Evolutionary conservation across 2,888 invertebrate genomes (phyloP).

Genomic region (Drosophila colorata): DNA sequence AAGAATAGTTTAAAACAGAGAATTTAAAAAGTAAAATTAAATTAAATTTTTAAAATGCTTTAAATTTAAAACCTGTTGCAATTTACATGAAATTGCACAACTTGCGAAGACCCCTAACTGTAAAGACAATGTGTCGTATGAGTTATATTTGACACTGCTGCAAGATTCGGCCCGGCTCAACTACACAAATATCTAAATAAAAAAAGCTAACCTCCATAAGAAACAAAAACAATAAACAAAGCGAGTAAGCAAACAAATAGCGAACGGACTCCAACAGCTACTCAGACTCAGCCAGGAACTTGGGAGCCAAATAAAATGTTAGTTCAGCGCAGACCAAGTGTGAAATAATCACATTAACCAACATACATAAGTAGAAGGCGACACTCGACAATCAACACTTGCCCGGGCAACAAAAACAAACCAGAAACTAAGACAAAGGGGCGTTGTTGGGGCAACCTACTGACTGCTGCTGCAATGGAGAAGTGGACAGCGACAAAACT

Average conservation of each 20-base stretch:
- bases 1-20: too few relatives aligned
- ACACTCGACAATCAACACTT: constrained; percentile 50
- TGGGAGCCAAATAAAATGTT: constrained; percentile 49
- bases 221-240: constrained; percentile 37
- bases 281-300: constrained; percentile 4
- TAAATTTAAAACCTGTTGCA: too few relatives aligned
- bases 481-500: constrained; percentile 30
- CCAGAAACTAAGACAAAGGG: background rate
- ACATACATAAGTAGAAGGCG: constrained; percentile 50
- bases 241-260: constrained; percentile 49
- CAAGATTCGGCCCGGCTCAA: background rate
- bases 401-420: constrained; percentile 25
- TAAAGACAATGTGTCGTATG: background rate
- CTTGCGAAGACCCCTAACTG: too few relatives aligned
- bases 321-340: constrained; percentile 69
- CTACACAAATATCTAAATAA: background rate
- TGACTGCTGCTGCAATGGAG: too few relatives aligned
- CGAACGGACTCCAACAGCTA: constrained; percentile 5
- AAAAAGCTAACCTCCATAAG: constrained; percentile 3
- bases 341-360: constrained; percentile 77
- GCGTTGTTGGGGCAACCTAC: constrained; percentile 10
- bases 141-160: too few relatives aligned
- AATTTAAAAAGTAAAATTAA: too few relatives aligned
- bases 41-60: too few relatives aligned
- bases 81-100: too few relatives aligned